Evolutionary conservation across 2,797 vertebrate species (phyloP).

Genomic region (Chloroceryle inda): DNA sequence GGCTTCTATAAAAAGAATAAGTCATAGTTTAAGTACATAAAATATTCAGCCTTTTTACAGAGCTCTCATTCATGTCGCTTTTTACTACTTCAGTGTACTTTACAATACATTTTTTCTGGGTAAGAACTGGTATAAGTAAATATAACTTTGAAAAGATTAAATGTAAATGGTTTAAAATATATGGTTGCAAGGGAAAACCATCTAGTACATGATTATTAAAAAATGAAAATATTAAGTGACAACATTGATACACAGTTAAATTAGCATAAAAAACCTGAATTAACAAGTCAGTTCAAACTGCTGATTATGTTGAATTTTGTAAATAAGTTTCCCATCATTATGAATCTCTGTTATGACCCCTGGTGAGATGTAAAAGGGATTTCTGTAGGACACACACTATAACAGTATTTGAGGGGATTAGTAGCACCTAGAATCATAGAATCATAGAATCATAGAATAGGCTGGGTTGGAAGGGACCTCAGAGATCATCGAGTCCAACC

Average conservation of each 20-base stretch:
- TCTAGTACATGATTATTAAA: slow-evolving; percentile 21
- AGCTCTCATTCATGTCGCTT: neutral
- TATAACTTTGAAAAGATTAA: slow-evolving; percentile 52
- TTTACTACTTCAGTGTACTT: neutral
- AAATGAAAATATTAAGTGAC: slow-evolving; percentile 27
- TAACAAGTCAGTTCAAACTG: slow-evolving; percentile 7
- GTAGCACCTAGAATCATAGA: no score
- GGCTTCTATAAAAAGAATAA: neutral
- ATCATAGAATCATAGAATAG: no score
- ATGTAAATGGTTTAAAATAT: slow-evolving; percentile 7
- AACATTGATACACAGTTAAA: slow-evolving; percentile 31
- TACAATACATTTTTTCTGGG: neutral
- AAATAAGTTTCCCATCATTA: slow-evolving; percentile 10
- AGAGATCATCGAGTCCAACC: no score
- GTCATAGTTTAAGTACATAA: neutral
- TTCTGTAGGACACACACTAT: slow-evolving; percentile 4
- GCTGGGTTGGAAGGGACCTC: no score
- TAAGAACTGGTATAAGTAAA: slow-evolving; percentile 14
- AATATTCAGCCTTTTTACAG: neutral
- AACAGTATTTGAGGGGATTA: slow-evolving; percentile 26
- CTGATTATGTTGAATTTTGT: slow-evolving; percentile 41
- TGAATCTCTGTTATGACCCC: neutral
- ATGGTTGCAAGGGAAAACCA: slow-evolving; percentile 25
- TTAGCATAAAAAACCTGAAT: slow-evolving; percentile 13
- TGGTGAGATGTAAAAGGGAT: neutral